Evolutionary conservation across 2,797 vertebrate species (phyloP).

Genomic region (Denticeps clupeoides): DNA sequence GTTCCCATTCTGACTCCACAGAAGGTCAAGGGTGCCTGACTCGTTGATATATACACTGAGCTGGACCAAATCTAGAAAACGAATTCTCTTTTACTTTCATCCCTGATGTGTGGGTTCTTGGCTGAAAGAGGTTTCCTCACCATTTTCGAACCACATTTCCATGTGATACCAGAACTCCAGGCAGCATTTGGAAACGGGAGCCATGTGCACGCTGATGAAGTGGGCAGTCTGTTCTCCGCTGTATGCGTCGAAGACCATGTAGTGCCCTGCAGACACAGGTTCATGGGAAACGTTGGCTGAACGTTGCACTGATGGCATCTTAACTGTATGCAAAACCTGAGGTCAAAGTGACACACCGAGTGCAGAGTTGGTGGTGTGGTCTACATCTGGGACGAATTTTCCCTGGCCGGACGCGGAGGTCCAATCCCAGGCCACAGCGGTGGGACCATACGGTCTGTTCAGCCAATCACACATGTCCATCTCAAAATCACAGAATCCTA

Average conservation of each 20-base stretch:
- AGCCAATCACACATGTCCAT: conserved; percentile 60
- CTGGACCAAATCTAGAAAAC: conserved; percentile 10
- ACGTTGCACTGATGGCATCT: too few species aligned
- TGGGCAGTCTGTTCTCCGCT: neutral
- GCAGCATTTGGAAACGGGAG: conserved; percentile 44
- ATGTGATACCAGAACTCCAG: conserved; percentile 54
- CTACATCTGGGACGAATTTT: conserved; percentile 19
- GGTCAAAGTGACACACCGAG: conserved; percentile 37
- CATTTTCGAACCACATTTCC: fast-evolving
- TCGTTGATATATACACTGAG: conserved; percentile 54
- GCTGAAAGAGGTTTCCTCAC: too few species aligned
- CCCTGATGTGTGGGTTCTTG: too few species aligned
- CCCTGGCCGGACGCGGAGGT: conserved; percentile 31
- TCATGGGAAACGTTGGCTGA: neutral
- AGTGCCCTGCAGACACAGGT: conserved; percentile 37
- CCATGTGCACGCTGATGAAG: conserved; percentile 56
- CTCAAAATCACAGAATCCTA: conserved; percentile 71
- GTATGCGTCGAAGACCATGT: conserved; percentile 6
- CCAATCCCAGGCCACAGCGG: conserved; percentile 55
- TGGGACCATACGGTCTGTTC: conserved; percentile 34
- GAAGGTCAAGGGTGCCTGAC: conserved; percentile 26
- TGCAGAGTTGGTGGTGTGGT: conserved; percentile 51
- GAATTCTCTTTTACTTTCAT: too few species aligned
- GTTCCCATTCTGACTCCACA: conserved; percentile 42
- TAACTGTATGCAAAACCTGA: neutral